Conservation (phyloP, 2,113 vertebrate genomes). For the Cercocebus atys region DNA sequence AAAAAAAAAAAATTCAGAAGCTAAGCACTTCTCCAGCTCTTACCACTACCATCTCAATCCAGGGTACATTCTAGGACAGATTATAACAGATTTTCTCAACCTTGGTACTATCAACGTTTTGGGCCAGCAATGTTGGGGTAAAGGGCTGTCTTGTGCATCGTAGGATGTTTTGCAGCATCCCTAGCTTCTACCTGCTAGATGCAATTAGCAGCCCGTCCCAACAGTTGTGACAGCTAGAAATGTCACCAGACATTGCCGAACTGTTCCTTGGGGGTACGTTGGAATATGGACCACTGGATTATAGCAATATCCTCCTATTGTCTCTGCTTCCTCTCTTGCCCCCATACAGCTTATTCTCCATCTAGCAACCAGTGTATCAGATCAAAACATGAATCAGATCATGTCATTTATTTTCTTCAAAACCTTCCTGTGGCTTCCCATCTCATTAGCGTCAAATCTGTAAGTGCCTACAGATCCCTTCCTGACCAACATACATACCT, state of each 20-base stretch:
- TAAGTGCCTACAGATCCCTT: not conserved
- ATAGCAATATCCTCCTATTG: not conserved
- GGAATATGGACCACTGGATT: not conserved
- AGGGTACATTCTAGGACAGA: not conserved
- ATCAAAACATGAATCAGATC: not conserved
- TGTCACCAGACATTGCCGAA: not conserved
- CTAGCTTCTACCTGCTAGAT: not conserved
- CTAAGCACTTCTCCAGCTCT: not conserved
- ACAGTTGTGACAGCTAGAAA: not conserved
- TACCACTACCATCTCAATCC: not conserved
- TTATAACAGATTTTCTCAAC: not conserved
- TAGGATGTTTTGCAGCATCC: not conserved
- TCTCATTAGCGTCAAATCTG: not conserved
- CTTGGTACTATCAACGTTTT: not conserved
- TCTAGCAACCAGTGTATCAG: not conserved
- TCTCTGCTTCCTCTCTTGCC: not conserved
- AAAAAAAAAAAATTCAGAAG: not conserved
- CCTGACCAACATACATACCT: not conserved
- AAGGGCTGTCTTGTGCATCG: not conserved
- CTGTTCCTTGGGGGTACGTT: not conserved
- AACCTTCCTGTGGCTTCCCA: not conserved
- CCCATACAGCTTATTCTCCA: not conserved
- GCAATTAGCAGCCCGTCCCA: not conserved
- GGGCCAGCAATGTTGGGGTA: not conserved
- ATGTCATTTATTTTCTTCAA: not conserved